Conservation (phyloP, 2,113 vertebrate genomes). For the Reinhardtius hippoglossoides region DNA sequence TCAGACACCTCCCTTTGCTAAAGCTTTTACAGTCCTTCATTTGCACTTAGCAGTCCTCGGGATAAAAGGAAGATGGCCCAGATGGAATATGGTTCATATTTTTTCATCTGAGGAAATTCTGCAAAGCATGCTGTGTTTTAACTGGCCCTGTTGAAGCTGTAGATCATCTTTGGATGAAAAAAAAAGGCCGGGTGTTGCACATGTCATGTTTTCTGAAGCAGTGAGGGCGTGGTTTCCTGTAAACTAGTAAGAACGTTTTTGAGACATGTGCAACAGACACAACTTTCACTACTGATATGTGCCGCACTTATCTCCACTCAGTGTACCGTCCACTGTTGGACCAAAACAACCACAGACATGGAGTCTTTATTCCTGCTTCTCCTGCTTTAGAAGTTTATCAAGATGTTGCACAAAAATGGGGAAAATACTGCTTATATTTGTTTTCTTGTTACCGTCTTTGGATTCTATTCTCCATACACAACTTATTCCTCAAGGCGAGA, state of each 20-base stretch:
- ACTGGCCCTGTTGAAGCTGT: neutral
- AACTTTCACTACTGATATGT: neutral
- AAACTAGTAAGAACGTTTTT: neutral
- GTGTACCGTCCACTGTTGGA: neutral
- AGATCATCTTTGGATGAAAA: neutral
- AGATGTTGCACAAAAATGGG: neutral
- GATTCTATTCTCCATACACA: neutral
- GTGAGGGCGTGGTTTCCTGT: slow-evolving; percentile 37
- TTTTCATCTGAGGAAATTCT: neutral
- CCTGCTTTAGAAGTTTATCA: neutral
- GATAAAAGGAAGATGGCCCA: neutral
- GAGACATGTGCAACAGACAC: neutral
- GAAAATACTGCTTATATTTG: no score
- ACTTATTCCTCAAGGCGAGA: no score
- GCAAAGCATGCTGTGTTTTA: neutral
- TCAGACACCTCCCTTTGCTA: neutral
- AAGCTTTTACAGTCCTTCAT: neutral
- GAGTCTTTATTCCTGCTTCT: neutral
- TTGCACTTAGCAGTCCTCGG: neutral
- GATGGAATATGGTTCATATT: neutral
- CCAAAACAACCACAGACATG: no score
- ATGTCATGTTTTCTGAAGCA: neutral
- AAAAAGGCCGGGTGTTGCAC: neutral
- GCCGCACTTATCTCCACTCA: neutral
- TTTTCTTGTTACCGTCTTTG: neutral